Conservation (phyloP, 2,797 vertebrate genomes). For the Acropternis orthonyx region DNA sequence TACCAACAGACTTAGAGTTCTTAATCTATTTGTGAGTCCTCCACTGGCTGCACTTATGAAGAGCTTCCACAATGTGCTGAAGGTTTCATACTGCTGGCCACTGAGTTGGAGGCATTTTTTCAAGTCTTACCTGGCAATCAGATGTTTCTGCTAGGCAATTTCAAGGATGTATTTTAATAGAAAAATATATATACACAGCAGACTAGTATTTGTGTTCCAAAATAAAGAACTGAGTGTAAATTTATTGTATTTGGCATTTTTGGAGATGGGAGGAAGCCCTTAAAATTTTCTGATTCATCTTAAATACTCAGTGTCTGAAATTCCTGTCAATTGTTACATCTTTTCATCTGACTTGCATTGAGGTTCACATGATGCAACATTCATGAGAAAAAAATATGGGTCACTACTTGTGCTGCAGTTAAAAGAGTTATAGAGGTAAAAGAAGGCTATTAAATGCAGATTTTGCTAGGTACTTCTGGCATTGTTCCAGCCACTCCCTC, state of each 20-base stretch:
- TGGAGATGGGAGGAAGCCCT: accelerated
- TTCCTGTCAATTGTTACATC: not conserved
- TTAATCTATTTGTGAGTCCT: not conserved
- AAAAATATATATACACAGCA: not conserved
- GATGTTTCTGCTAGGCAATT: not conserved
- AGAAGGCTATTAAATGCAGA: not conserved
- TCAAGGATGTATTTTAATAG: not conserved
- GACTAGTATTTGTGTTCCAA: not conserved
- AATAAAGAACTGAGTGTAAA: not conserved
- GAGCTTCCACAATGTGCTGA: not conserved
- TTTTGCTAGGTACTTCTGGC: not conserved
- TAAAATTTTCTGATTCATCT: not conserved
- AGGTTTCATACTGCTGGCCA: not conserved
- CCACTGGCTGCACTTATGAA: not conserved
- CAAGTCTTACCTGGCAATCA: not conserved
- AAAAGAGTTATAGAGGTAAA: not conserved
- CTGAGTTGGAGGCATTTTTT: not conserved
- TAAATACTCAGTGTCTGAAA: not conserved
- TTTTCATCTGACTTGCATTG: not conserved
- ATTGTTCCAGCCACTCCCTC: not conserved
- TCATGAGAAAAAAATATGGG: not conserved
- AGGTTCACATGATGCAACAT: not conserved
- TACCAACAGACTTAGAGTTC: not conserved
- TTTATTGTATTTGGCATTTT: not conserved
- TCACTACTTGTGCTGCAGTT: not conserved